A percentile compares a stretch with the other conserved stretches of the same genome.
Evolutionary conservation across 1,140 invertebrate species (phyloP).

Genomic region (Archegozetes longisetosus): DNA sequence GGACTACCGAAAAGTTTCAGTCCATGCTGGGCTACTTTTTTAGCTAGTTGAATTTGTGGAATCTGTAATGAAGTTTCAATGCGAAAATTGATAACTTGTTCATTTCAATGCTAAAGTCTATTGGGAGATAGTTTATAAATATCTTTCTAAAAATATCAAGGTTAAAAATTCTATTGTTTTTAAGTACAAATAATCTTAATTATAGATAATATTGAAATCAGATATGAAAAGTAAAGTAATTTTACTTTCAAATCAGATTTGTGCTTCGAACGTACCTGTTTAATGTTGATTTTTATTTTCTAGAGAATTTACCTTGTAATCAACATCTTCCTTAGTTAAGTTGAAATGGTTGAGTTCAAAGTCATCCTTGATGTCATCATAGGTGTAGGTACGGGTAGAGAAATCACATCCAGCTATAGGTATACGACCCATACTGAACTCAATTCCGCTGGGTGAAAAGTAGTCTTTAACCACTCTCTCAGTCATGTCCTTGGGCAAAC

Average conservation of each 20-base stretch:
- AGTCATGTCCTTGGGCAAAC: conserved; percentile 37
- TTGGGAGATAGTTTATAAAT: no score
- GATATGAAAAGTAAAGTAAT: not conserved
- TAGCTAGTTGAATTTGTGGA: conserved; percentile 42
- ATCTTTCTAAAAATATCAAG: not conserved
- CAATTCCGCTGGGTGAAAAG: conserved; percentile 29
- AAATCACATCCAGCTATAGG: conserved; percentile 74
- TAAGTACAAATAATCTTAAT: not conserved
- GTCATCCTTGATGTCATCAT: conserved; percentile 42
- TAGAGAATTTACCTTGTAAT: conserved; percentile 37
- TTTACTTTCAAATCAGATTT: not conserved
- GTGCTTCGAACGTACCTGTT: not conserved
- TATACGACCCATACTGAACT: conserved; percentile 54
- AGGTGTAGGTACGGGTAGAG: conserved; percentile 48
- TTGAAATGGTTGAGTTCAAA: conserved; percentile 45
- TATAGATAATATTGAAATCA: not conserved
- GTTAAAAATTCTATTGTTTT: not conserved
- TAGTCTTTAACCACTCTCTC: conserved; percentile 27
- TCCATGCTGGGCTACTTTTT: conserved; percentile 27
- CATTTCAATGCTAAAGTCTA: not conserved
- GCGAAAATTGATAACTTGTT: not conserved
- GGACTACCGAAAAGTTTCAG: conserved; percentile 45
- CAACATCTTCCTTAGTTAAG: conserved; percentile 45
- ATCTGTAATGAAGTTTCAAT: conserved; percentile 35
- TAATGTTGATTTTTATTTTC: not conserved